A percentile compares a stretch with the other conserved stretches of the same genome.
Conservation (phyloP, 2,113 vertebrate genomes). For the Pantherophis guttatus region DNA sequence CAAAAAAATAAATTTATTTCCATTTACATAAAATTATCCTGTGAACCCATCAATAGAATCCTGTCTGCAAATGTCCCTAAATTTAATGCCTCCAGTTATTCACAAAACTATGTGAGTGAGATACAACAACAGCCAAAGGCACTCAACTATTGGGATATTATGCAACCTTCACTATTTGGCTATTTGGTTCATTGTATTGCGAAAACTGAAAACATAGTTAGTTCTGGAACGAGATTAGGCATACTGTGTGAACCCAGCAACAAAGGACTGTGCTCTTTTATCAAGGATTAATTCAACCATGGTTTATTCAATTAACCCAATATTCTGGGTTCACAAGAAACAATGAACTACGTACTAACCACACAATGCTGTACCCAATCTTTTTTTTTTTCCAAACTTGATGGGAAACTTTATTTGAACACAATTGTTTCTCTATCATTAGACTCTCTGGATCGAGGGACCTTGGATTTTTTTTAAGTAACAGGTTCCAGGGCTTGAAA, state of each 20-base stretch:
- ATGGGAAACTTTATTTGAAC: not conserved
- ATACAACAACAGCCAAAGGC: not conserved
- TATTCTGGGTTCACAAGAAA: not conserved
- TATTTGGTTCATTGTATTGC: not conserved
- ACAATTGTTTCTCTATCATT: not conserved
- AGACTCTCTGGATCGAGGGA: not conserved
- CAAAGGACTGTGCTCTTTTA: not conserved
- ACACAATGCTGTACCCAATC: not conserved
- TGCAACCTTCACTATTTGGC: not conserved
- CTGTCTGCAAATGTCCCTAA: not conserved
- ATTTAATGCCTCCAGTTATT: not conserved
- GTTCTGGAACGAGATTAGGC: not conserved
- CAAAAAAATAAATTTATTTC: not conserved
- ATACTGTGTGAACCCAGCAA: not conserved
- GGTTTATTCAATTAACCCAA: not conserved
- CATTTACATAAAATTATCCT: not conserved
- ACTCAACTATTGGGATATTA: not conserved
- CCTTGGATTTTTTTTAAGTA: not conserved
- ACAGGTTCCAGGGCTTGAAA: not conserved
- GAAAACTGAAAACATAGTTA: not conserved
- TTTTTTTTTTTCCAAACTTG: not conserved
- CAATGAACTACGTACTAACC: not conserved
- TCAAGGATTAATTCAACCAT: not conserved
- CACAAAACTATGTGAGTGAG: not conserved
- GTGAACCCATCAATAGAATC: not conserved